A percentile compares a stretch with the other conserved stretches of the same genome.
Evolutionary conservation across 2,888 invertebrate genomes (phyloP).

Genomic region (Drosophila nigritarsus): DNA sequence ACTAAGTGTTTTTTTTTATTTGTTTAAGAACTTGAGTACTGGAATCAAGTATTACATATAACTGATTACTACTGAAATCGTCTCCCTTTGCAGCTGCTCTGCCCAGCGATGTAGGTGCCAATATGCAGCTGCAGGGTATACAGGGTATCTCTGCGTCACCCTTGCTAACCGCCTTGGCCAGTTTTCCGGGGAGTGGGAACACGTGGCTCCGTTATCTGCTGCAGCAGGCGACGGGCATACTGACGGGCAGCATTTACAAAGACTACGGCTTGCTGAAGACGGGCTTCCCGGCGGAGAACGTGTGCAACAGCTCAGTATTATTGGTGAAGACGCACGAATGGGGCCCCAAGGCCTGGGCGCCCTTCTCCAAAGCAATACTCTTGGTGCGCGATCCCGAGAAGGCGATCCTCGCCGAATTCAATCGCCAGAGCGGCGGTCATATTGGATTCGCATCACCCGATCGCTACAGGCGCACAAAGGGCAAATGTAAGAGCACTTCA

Average conservation of each 20-base stretch:
- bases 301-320: slow-evolving; percentile 90
- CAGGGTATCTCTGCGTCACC: slow-evolving; percentile 53
- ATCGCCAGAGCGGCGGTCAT: slow-evolving; percentile 92
- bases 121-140: slow-evolving; percentile 33
- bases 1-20: neutral
- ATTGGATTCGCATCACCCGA: slow-evolving; percentile 91
- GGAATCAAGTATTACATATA: neutral
- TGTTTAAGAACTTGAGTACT: neutral
- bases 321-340: slow-evolving; percentile 93
- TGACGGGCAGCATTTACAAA: slow-evolving; percentile 93
- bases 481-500: slow-evolving; percentile 86
- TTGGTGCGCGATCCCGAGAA: slow-evolving; percentile 90
- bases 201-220: slow-evolving; percentile 92
- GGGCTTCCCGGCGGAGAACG: slow-evolving; percentile 92
- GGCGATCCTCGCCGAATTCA: slow-evolving; percentile 90
- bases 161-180: slow-evolving; percentile 88
- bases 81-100: slow-evolving; percentile 49
- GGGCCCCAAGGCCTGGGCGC: slow-evolving; percentile 87
- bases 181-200: slow-evolving; percentile 94
- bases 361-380: slow-evolving; percentile 89
- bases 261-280: slow-evolving; percentile 91
- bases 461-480: slow-evolving; percentile 87
- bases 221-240: slow-evolving; percentile 91
- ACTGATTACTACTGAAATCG: neutral
- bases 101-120: slow-evolving; percentile 64